Percentiles rank a stretch among this genome's conserved stretches.
Evolutionary conservation across 1,140 invertebrate species (phyloP).

Genomic region (Conus ventricosus): DNA sequence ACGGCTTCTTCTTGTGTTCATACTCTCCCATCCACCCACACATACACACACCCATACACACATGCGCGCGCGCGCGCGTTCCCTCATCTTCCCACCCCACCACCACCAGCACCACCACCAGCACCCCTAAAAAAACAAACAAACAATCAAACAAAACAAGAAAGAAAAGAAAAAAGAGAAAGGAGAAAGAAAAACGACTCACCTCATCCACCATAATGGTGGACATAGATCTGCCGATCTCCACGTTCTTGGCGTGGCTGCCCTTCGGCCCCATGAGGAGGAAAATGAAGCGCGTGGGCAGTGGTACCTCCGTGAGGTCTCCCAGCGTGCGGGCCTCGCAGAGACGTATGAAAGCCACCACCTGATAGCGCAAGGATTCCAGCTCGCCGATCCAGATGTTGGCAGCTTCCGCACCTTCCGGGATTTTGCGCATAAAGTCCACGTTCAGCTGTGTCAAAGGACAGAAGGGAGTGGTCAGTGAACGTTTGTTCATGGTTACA

Average conservation of each 20-base stretch:
- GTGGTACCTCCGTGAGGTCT: slow-evolving; percentile 93
- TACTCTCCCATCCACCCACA: too few species aligned
- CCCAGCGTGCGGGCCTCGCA: slow-evolving; percentile 91
- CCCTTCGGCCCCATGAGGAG: slow-evolving; percentile 92
- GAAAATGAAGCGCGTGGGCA: slow-evolving; percentile 97
- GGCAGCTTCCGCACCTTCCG: slow-evolving; percentile 95
- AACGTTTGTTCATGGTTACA: neutral
- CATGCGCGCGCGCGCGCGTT: neutral
- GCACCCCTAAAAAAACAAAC: too few species aligned
- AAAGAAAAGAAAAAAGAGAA: neutral
- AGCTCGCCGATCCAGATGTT: slow-evolving; percentile 96
- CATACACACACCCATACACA: neutral
- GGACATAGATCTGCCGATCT: slow-evolving; percentile 95
- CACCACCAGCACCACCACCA: too few species aligned
- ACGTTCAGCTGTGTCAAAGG: slow-evolving; percentile 62
- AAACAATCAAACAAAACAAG: too few species aligned
- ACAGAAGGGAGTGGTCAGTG: neutral
- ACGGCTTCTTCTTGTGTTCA: too few species aligned
- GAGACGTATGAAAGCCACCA: slow-evolving; percentile 90
- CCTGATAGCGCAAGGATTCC: slow-evolving; percentile 93
- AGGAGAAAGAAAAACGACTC: slow-evolving; percentile 32
- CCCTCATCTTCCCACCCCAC: too few species aligned
- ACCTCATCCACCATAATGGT: slow-evolving; percentile 96
- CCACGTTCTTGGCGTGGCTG: slow-evolving; percentile 88
- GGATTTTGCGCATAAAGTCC: slow-evolving; percentile 85